phyloP scores from a whole-genome alignment of 2,113 vertebrate genomes.

The Antigone vipio region DNA sequence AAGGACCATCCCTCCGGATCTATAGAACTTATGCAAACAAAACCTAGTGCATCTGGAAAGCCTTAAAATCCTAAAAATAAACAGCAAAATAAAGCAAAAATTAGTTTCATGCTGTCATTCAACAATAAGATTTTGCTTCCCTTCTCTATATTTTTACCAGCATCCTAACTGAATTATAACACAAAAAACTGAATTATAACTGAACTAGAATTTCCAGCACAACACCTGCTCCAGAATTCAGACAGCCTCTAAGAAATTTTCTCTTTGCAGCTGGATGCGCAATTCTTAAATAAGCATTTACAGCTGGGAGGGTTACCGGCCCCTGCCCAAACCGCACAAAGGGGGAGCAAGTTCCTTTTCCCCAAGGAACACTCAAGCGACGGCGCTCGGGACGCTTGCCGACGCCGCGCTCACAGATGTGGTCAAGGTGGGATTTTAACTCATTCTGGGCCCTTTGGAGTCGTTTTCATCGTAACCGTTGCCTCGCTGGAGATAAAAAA shows the following conservation, averaged over 20 bases:
- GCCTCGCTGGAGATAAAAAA: neutral
- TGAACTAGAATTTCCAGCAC: neutral
- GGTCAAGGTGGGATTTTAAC: neutral
- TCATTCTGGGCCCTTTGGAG: neutral
- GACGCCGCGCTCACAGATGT: neutral
- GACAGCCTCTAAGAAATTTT: neutral
- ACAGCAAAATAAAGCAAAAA: neutral
- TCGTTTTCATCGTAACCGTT: rapidly evolving
- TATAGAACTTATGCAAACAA: neutral
- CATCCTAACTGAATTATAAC: neutral
- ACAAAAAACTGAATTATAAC: neutral
- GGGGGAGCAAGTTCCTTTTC: neutral
- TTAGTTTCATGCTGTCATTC: neutral
- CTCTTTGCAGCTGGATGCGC: neutral
- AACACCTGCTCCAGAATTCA: neutral
- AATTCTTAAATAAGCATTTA: neutral
- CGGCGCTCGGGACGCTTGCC: neutral
- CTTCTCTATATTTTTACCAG: neutral
- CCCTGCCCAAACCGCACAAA: neutral
- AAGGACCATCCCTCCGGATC: neutral
- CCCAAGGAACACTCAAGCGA: neutral
- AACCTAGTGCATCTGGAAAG: neutral
- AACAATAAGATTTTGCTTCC: neutral
- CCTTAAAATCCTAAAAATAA: neutral
- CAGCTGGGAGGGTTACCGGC: neutral